Conservation (phyloP, 2,888 invertebrate species). For the Podabrus alpinus region DNA sequence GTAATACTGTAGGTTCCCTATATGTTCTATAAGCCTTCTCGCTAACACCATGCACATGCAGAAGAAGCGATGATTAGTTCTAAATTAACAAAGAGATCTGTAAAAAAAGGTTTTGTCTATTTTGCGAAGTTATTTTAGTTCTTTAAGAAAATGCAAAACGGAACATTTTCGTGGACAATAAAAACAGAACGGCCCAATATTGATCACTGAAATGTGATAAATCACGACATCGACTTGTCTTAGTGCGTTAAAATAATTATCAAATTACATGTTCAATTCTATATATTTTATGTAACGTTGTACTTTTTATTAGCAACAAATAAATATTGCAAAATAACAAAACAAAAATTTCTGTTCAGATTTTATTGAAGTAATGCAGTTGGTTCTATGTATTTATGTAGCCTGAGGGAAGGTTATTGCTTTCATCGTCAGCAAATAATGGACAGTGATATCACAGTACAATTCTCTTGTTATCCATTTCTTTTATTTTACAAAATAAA, state of each 20-base stretch:
- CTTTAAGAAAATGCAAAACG: too few relatives aligned
- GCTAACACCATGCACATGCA: too few relatives aligned
- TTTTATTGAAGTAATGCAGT: neutral
- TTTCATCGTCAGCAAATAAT: neutral
- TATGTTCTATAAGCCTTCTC: too few relatives aligned
- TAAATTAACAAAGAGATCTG: too few relatives aligned
- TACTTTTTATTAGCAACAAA: neutral
- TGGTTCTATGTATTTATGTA: neutral
- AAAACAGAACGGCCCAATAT: neutral
- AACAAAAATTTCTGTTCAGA: neutral
- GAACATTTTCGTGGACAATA: too few relatives aligned
- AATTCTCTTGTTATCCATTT: neutral
- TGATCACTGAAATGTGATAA: neutral
- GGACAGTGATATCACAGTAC: neutral
- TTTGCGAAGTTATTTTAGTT: too few relatives aligned
- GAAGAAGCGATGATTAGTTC: too few relatives aligned
- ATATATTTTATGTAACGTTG: neutral
- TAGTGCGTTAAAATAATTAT: too few relatives aligned
- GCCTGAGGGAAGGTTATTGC: neutral
- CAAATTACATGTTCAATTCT: neutral
- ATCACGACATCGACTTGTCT: neutral
- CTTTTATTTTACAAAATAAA: neutral
- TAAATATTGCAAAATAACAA: neutral
- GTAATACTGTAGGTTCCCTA: too few relatives aligned
- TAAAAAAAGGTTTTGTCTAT: too few relatives aligned